A percentile compares a stretch with the other conserved stretches of the same genome.
Conservation (phyloP, 2,113 vertebrate species). For the Pholis gunnellus region DNA sequence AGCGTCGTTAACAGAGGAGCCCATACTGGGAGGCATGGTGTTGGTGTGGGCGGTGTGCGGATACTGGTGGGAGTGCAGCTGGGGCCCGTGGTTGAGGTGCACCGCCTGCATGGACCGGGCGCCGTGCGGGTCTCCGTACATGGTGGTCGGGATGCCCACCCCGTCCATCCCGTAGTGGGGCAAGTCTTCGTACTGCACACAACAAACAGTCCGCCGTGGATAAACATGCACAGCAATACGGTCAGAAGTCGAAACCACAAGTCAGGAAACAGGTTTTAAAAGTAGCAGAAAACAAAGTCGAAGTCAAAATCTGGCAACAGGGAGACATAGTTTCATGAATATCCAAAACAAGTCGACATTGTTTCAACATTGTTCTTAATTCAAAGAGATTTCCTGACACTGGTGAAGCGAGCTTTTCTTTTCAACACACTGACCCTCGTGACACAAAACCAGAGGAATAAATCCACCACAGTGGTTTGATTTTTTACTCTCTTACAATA, state of each 20-base stretch:
- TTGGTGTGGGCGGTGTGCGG: conserved; percentile 96
- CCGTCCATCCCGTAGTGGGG: conserved; percentile 99
- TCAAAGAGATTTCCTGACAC: neutral
- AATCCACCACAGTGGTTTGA: neutral
- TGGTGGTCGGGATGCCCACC: conserved; percentile 97
- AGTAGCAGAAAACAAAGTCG: neutral
- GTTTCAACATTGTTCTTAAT: conserved; percentile 13
- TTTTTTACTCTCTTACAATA: neutral
- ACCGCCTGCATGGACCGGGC: conserved; percentile 98
- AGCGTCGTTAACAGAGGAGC: conserved; percentile 98
- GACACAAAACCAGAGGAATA: conserved; percentile 3
- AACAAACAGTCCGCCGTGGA: conserved; percentile 73
- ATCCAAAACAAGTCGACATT: conserved; percentile 6
- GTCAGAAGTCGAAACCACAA: neutral
- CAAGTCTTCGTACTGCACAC: conserved; percentile 98
- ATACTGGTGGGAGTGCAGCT: conserved; percentile 97
- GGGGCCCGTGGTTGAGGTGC: conserved; percentile 97
- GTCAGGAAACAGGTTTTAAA: neutral
- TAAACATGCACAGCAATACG: neutral
- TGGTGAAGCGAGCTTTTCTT: neutral
- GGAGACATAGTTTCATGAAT: neutral
- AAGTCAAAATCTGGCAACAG: neutral
- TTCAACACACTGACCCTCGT: neutral
- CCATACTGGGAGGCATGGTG: conserved; percentile 97
- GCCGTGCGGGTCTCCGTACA: conserved; percentile 98